A percentile compares a stretch with the other conserved stretches of the same genome.
These are phyloP conservation scores for Monarcha castaneiventris DNA, from an alignment of 2,113 vertebrate genomes.

Conservation along the genomic window DNA sequence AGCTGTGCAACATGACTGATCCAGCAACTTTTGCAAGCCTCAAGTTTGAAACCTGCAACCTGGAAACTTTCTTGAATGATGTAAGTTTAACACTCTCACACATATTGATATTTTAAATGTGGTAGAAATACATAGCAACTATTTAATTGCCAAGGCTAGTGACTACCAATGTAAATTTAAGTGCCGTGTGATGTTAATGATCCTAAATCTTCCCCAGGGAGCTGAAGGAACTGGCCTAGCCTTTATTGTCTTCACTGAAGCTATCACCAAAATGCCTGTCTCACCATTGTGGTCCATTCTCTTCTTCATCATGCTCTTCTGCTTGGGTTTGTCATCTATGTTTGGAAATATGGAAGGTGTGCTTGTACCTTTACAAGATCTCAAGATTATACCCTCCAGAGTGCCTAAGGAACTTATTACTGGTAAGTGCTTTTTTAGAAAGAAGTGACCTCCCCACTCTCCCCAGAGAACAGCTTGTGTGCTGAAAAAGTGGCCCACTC, in stretches of 20 bases:
- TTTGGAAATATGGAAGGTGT: constrained; percentile 92
- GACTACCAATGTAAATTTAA: neutral
- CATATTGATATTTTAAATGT: neutral
- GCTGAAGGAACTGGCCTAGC: constrained; percentile 92
- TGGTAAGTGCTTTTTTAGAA: constrained; percentile 67
- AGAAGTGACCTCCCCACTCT: neutral
- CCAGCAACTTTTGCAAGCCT: constrained; percentile 3
- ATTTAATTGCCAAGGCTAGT: neutral
- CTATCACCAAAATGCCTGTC: constrained; percentile 92
- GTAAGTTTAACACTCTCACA: constrained; percentile 40
- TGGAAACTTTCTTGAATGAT: constrained; percentile 71
- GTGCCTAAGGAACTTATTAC: constrained; percentile 89
- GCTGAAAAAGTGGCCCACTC: neutral
- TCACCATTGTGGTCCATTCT: constrained; percentile 92
- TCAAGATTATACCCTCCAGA: constrained; percentile 73
- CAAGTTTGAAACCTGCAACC: constrained; percentile 69
- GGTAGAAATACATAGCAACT: neutral
- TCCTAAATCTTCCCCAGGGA: constrained; percentile 70
- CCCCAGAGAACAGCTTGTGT: neutral
- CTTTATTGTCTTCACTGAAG: constrained; percentile 93
- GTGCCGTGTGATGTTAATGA: neutral
- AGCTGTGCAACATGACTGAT: constrained; percentile 34
- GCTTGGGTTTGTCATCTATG: constrained; percentile 90
- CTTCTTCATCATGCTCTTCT: constrained; percentile 97
- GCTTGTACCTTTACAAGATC: constrained; percentile 83